Evolutionary conservation across 2,797 vertebrate genomes (phyloP).

Genomic region (Parauchenoglanis punctatus): DNA sequence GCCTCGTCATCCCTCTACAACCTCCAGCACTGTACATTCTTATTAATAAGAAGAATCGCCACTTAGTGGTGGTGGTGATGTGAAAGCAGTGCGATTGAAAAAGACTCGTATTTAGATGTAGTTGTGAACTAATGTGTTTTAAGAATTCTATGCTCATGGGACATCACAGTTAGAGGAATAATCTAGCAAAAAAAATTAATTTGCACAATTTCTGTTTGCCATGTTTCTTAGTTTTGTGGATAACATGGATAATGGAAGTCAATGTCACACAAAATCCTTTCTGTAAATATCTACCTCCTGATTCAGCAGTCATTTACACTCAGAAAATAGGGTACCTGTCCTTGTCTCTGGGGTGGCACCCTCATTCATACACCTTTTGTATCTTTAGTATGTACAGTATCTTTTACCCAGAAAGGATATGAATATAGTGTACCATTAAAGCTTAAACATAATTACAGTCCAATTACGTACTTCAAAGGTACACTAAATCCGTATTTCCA

Average conservation of each 20-base stretch:
- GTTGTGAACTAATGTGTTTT: neutral
- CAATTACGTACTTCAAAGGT: neutral
- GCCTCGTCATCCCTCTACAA: neutral
- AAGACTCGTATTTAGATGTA: neutral
- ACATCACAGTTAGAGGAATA: neutral
- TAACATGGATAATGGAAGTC: neutral
- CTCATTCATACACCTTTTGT: neutral
- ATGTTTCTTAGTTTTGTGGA: neutral
- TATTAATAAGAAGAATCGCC: neutral
- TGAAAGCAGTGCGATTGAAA: neutral
- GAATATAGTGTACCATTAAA: neutral
- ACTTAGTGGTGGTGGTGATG: neutral
- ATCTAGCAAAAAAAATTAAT: neutral
- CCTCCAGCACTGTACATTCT: conserved; percentile 18
- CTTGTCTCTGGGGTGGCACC: neutral
- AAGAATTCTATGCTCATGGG: neutral
- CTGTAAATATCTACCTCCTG: neutral
- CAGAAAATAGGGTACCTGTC: neutral
- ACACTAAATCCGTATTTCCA: neutral
- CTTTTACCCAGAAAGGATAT: neutral
- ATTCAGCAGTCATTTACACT: neutral
- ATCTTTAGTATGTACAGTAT: neutral
- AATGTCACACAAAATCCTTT: neutral
- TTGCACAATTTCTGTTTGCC: neutral
- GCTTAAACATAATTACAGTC: neutral